Evolutionary conservation across 2,113 vertebrate species (phyloP), one percentile per base, ranked within the genome.

Genomic region (Triplophysa rosa): DNA sequence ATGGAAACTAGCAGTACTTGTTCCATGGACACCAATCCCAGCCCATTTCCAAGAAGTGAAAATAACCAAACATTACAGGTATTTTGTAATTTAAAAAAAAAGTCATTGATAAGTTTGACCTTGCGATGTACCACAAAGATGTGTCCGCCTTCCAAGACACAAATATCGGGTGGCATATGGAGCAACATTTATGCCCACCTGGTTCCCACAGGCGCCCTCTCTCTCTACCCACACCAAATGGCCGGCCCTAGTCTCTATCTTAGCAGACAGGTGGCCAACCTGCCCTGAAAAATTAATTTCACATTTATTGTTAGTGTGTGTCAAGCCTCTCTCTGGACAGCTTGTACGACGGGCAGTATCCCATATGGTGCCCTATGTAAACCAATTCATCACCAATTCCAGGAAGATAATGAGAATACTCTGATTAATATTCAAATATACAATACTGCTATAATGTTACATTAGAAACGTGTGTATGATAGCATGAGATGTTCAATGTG

Each of bases 251-350:
- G 68, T 82, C 75, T 80, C 79, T 33, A 75, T 81, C 80, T 82
- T 79, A 80, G 86, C 80, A 85, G 87, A 91, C 89, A 93, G 89
- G 85, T 91, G 88, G 86, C 83, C 84, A 83, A 69, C 74, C 24
- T 75, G 78, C 85, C 85, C 86, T 78, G 69, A 86, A 86, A 88
- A 80, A 87, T 86, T 74, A 71, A 87, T 82, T 83, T 85, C 85
- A 88, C 74, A 82, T 88, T 87, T 87, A 72, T 80, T 80, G 84
- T 87, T 85, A 85, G 85, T 76, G 80, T 79, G 63, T 77, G 79
- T 86, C 78, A 85, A 64, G 72, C 58, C 58, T 74, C 69, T 86
- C 67, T 84, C 81, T 77, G 29, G 79, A 88, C 80, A 54, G n/a
- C 40, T 49, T 42, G 26, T 79, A 63, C 24, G 67, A 80, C 67